Base-by-base conservation (phyloP, 2,797 vertebrate species). In the Natrix natrix region DNA sequence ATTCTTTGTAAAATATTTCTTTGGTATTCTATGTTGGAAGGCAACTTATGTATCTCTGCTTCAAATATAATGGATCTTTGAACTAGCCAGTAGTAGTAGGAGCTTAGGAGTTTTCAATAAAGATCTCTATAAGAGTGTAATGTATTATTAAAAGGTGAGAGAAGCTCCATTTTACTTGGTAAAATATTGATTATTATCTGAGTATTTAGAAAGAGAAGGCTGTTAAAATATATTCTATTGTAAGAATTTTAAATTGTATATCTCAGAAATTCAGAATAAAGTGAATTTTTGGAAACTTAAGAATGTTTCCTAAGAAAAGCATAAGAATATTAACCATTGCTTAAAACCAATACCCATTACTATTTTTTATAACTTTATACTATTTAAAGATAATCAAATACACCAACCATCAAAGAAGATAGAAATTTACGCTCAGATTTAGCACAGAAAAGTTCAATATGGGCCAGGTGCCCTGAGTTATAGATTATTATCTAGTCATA, bases 401-500 rank as follows among this genome's bases (percentile, higher is more conserved):
- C 20, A 22, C 28, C 11, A 54, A 60, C 90, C 37, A n/a, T 59
- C 54, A 54, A 26, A 78, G 24, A 54, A 52, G 43, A 90, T 1
- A 66, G 52, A 78, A 54, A 83, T 22, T 59, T 90, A 87, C 6
- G 8, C 37, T 88, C n/a, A 83, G 43, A 83, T 89, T 86, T 91
- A 61, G 56, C 43, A 32, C 43, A 89, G 16, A 61, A 43, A 78
- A 89, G 10, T 93, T 88, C 83, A 57, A 6, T 87, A 59, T 26
- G 26, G 24, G n/a, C 43, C 28, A 89, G 78, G 78, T 43, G 12
- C 56, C 87, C 1, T 90, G 90, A 26, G 87, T 63, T 92, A 95
- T 59, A 88, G 94, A 90, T 94, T 95, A 92, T 94, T 11, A 3
- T 95, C 92, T 94, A 93, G 1, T 1, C 43, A 96, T 96, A 6